Evolutionary conservation across 1,140 invertebrate species (phyloP).

Genomic region (Carcinoscorpius rotundicauda): DNA sequence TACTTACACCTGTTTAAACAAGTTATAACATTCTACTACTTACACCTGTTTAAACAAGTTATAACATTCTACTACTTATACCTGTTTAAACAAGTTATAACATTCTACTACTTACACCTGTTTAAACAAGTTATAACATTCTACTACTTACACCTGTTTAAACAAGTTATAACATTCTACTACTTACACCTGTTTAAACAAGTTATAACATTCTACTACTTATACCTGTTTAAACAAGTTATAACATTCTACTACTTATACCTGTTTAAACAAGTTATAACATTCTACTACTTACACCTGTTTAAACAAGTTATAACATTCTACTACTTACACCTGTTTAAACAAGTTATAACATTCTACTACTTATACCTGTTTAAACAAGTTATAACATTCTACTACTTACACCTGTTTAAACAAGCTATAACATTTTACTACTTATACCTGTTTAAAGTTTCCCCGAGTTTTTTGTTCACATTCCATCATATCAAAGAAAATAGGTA

Average conservation of each 20-base stretch:
- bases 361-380: not conserved
- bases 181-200: not conserved
- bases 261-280: too few relatives aligned
- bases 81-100: too few relatives aligned
- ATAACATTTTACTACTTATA: slow-evolving; percentile 19
- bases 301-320: too few relatives aligned
- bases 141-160: not conserved
- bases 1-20: not conserved
- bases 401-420: not conserved
- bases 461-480: slow-evolving; percentile 83
- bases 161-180: too few relatives aligned
- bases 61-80: too few relatives aligned
- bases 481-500: slow-evolving; percentile 94
- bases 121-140: not conserved
- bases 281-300: too few relatives aligned
- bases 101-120: too few relatives aligned
- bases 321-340: too few relatives aligned
- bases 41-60: slow-evolving; percentile 50
- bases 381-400: too few relatives aligned
- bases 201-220: not conserved
- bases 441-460: slow-evolving; percentile 67
- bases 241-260: too few relatives aligned
- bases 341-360: not conserved
- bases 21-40: not conserved
- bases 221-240: slow-evolving; percentile 50